Conservation (phyloP, 2,888 invertebrate genomes). For the Ganaspis brasiliensis region DNA sequence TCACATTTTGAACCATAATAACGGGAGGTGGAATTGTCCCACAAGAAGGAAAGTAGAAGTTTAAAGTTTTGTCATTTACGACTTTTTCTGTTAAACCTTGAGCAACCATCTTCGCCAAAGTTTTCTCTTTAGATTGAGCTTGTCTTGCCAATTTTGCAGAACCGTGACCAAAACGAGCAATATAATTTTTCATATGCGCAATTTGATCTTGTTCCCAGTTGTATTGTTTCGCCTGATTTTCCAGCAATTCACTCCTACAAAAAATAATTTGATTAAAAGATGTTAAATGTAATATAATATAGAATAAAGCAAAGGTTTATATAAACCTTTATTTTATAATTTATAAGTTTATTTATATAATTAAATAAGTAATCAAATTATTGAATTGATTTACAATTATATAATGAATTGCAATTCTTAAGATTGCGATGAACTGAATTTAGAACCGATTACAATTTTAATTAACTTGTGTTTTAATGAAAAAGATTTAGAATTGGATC, state of each 20-base stretch:
- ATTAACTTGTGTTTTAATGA: too few species aligned
- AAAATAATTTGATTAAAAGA: neutral
- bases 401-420: too few species aligned
- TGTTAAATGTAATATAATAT: too few species aligned
- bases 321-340: too few species aligned
- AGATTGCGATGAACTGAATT: too few species aligned
- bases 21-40: slow-evolving; percentile 99
- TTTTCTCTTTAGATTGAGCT: slow-evolving; percentile 99
- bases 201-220: slow-evolving; percentile 99
- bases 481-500: too few species aligned
- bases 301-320: too few species aligned
- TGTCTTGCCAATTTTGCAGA: slow-evolving; percentile 99
- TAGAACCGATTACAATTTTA: too few species aligned
- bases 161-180: slow-evolving; percentile 99
- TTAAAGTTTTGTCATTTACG: slow-evolving; percentile 92
- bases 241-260: slow-evolving; percentile 91
- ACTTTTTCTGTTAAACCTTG: slow-evolving; percentile 98
- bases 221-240: slow-evolving; percentile 99
- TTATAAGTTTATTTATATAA: too few species aligned
- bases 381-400: too few species aligned
- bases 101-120: slow-evolving; percentile 99
- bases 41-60: slow-evolving; percentile 96
- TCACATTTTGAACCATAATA: slow-evolving; percentile 99
- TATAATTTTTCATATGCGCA: slow-evolving; percentile 99
- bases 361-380: neutral